Conservation (phyloP, 1,140 invertebrate genomes). For the Aethina tumida region DNA sequence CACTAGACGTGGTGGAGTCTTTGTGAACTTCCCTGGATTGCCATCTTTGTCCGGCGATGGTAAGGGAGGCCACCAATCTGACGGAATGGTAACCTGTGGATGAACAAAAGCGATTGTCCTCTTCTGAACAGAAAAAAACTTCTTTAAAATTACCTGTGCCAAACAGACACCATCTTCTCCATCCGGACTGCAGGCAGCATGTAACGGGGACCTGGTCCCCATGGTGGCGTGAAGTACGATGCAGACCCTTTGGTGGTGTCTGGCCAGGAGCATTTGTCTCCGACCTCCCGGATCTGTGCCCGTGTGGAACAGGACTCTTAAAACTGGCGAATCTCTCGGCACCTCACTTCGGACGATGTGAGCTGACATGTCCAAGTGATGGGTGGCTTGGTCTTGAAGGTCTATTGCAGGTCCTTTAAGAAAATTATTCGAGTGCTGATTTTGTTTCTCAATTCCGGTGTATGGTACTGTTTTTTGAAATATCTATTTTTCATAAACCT, state of each 20-base stretch:
- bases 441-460: no score
- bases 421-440: slow-evolving; percentile 3
- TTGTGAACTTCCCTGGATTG: slow-evolving; percentile 41
- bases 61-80: slow-evolving; percentile 76
- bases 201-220: slow-evolving; percentile 46
- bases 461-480: background rate
- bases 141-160: slow-evolving; percentile 66
- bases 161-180: slow-evolving; percentile 83
- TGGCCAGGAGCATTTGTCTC: slow-evolving; percentile 39
- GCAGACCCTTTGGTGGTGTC: slow-evolving; percentile 54
- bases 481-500: no score
- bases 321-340: slow-evolving; percentile 72
- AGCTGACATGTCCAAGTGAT: slow-evolving; percentile 79
- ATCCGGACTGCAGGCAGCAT: slow-evolving; percentile 77
- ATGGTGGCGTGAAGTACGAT: slow-evolving; percentile 64
- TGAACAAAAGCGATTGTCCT: no score
- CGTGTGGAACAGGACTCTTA: slow-evolving; percentile 82
- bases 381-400: slow-evolving; percentile 56
- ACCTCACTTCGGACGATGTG: slow-evolving; percentile 79
- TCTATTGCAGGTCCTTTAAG: slow-evolving; percentile 40
- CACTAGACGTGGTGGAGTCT: slow-evolving; percentile 60
- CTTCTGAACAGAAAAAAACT: no score
- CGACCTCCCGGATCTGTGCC: slow-evolving; percentile 64
- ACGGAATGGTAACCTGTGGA: slow-evolving; percentile 67
- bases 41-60: slow-evolving; percentile 48